phyloP scores from a whole-genome alignment of 2,797 vertebrate genomes.

The Poeciliopsis infans region DNA sequence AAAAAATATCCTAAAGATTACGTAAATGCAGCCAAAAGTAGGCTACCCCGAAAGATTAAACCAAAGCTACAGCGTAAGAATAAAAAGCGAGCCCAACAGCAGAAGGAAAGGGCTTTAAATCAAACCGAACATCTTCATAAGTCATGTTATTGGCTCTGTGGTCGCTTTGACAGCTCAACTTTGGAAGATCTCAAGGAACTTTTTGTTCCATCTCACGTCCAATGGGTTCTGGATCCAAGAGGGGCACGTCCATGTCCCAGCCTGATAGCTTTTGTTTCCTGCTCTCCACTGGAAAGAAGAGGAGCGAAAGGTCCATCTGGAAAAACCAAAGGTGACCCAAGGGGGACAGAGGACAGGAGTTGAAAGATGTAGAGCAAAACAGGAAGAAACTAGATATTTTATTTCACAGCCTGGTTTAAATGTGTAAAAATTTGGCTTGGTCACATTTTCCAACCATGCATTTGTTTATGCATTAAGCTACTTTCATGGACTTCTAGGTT shows the following conservation, averaged over 20 bases:
- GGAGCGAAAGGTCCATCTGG: constrained; percentile 65
- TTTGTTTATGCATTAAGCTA: neutral
- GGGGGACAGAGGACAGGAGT: constrained; percentile 9
- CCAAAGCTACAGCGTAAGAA: constrained; percentile 12
- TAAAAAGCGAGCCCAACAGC: constrained; percentile 20
- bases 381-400: constrained; percentile 16
- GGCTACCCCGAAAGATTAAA: constrained; percentile 38
- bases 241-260: constrained; percentile 50
- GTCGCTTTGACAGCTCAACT: constrained; percentile 33
- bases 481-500: neutral
- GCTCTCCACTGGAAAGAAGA: constrained; percentile 49
- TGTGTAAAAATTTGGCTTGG: constrained; percentile 2
- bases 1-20: constrained; percentile 37
- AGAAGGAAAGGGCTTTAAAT: constrained; percentile 40
- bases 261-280: constrained; percentile 55
- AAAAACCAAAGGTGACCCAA: constrained; percentile 60
- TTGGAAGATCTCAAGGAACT: constrained; percentile 44
- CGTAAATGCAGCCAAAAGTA: constrained; percentile 13
- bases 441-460: neutral
- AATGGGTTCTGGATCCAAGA: constrained; percentile 39
- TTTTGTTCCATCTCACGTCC: constrained; percentile 54
- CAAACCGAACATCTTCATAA: constrained; percentile 36
- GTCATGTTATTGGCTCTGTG: constrained; percentile 48
- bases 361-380: constrained; percentile 14
- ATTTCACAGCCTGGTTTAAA: constrained; percentile 14